phyloP scores from a whole-genome alignment of 2,797 vertebrate species.

The Bradypus variegatus region DNA sequence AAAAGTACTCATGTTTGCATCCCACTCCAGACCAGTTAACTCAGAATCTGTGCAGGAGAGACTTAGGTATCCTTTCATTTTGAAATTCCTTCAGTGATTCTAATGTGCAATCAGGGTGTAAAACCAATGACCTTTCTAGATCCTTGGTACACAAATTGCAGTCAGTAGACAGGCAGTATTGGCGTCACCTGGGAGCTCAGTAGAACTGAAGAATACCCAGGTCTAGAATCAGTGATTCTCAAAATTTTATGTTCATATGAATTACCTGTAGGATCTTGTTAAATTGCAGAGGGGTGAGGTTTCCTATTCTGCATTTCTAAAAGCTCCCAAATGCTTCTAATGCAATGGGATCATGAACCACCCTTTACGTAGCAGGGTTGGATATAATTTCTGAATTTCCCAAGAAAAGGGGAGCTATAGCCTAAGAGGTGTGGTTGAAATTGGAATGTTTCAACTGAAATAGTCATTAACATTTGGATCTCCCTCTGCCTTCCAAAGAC shows the following conservation, averaged over 20 bases:
- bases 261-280: not conserved
- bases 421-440: not conserved
- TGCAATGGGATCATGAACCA: not conserved
- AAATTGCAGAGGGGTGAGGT: not conserved
- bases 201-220: not conserved
- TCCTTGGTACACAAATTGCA: not conserved
- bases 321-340: not conserved
- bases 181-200: not conserved
- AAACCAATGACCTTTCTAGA: not conserved
- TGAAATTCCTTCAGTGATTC: not conserved
- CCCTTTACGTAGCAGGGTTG: not conserved
- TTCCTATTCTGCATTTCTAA: not conserved
- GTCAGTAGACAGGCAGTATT: not conserved
- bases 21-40: not conserved
- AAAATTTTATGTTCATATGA: not conserved
- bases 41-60: not conserved
- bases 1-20: not conserved
- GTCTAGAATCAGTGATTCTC: not conserved
- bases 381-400: not conserved
- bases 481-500: not conserved
- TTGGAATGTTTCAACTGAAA: not conserved
- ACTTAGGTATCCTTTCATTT: not conserved
- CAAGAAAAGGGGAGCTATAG: not conserved
- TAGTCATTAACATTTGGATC: not conserved
- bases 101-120: not conserved